phyloP scores from a whole-genome alignment of 1,140 invertebrate genomes.

The Papilio aristodemus region DNA sequence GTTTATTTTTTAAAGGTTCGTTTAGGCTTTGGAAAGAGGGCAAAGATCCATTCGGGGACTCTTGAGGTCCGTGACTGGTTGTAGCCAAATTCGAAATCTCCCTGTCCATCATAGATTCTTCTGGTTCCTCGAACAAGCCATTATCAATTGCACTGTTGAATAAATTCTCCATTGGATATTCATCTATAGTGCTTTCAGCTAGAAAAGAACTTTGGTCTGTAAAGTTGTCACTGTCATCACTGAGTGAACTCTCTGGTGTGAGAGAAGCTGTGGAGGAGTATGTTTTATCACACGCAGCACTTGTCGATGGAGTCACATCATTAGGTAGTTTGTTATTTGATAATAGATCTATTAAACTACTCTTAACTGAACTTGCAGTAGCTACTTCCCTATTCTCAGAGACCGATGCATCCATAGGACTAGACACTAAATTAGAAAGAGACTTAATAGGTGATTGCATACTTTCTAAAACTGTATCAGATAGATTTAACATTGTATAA shows the following conservation, averaged over 20 bases:
- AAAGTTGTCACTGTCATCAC: conserved; percentile 73
- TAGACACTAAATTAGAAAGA: conserved; percentile 82
- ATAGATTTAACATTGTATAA: conserved; percentile 62
- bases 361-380: conserved; percentile 65
- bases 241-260: conserved; percentile 64
- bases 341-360: conserved; percentile 71
- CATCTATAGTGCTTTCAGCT: conserved; percentile 74
- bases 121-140: conserved; percentile 71
- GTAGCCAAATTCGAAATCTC: conserved; percentile 76
- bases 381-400: conserved; percentile 55
- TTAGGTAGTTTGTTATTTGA: conserved; percentile 60
- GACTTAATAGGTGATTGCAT: conserved; percentile 83
- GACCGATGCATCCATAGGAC: conserved; percentile 79
- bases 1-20: conserved; percentile 76
- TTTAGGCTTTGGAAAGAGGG: conserved; percentile 74
- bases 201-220: conserved; percentile 74
- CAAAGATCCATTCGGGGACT: conserved; percentile 56
- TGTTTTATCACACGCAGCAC: conserved; percentile 57
- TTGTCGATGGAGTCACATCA: conserved; percentile 61
- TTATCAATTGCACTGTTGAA: conserved; percentile 76
- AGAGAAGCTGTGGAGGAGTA: conserved; percentile 60
- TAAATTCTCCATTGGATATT: conserved; percentile 75
- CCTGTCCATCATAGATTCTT: conserved; percentile 73
- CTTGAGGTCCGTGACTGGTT: conserved; percentile 67
- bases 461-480: conserved; percentile 62